Evolutionary conservation across 2,888 invertebrate genomes (phyloP).

Genomic region (Conomelus anceps): DNA sequence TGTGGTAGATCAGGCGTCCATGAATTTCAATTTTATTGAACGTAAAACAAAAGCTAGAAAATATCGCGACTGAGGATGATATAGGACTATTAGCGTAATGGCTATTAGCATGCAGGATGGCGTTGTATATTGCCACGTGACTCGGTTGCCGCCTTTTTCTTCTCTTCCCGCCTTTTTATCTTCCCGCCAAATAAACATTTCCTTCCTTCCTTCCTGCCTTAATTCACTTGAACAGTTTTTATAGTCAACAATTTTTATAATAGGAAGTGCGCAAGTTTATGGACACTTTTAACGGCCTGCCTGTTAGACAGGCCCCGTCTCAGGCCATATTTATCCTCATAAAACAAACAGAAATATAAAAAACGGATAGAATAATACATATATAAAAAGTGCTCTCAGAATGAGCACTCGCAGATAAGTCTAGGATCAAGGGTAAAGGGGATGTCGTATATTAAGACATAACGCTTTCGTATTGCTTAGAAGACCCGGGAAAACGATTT

Average conservation of each 20-base stretch:
- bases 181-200: slow-evolving; percentile 21
- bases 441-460: background rate
- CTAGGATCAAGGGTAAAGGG: background rate
- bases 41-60: background rate
- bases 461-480: background rate
- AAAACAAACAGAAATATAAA: slow-evolving; percentile 27
- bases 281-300: slow-evolving; percentile 21
- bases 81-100: background rate
- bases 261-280: slow-evolving; percentile 25
- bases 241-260: slow-evolving; percentile 24
- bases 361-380: slow-evolving; percentile 18
- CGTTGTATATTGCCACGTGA: background rate
- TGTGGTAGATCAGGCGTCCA: background rate
- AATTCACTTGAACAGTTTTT: slow-evolving; percentile 23
- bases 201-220: slow-evolving; percentile 7
- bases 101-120: background rate
- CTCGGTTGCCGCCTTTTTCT: background rate
- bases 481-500: background rate
- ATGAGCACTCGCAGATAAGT: slow-evolving; percentile 23
- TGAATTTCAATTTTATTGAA: background rate
- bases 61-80: background rate
- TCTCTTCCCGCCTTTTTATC: background rate
- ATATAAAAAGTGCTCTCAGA: slow-evolving; percentile 18
- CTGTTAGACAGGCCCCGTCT: background rate
- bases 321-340: slow-evolving; percentile 20